A percentile compares a stretch with the other conserved stretches of the same genome.
phyloP scores from a whole-genome alignment of 2,113 vertebrate species.

The Oryctolagus cuniculus region DNA sequence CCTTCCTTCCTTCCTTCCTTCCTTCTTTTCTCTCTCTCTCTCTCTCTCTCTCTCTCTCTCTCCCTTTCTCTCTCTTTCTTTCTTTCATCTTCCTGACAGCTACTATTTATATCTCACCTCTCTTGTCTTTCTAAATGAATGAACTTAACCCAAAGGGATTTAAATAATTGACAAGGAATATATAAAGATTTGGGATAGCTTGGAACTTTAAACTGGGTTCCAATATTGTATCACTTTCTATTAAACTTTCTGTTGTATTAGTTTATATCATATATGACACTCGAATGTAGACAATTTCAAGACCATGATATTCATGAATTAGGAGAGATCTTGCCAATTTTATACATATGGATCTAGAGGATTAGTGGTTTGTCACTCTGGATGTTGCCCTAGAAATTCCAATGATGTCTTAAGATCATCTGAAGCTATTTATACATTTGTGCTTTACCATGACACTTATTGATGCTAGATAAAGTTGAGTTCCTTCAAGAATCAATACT shows the following conservation, averaged over 20 bases:
- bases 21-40: too few species aligned
- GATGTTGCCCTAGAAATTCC: neutral
- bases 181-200: neutral
- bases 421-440: neutral
- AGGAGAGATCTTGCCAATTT: neutral
- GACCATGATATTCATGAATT: neutral
- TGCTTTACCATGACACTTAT: neutral
- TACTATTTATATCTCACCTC: neutral
- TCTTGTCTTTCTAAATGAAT: conserved; percentile 12
- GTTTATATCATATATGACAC: neutral
- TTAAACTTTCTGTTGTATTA: neutral
- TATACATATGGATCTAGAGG: neutral
- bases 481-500: neutral
- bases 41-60: too few species aligned
- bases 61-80: too few species aligned
- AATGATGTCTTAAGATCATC: neutral
- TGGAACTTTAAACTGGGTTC: neutral
- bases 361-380: neutral
- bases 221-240: neutral
- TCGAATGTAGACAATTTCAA: neutral
- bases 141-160: neutral
- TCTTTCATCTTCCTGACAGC: neutral
- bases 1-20: too few species aligned
- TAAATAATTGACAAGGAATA: neutral
- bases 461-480: conserved; percentile 14